Base-by-base conservation (phyloP, 2,797 vertebrate genomes). In the Alosa sapidissima region DNA sequence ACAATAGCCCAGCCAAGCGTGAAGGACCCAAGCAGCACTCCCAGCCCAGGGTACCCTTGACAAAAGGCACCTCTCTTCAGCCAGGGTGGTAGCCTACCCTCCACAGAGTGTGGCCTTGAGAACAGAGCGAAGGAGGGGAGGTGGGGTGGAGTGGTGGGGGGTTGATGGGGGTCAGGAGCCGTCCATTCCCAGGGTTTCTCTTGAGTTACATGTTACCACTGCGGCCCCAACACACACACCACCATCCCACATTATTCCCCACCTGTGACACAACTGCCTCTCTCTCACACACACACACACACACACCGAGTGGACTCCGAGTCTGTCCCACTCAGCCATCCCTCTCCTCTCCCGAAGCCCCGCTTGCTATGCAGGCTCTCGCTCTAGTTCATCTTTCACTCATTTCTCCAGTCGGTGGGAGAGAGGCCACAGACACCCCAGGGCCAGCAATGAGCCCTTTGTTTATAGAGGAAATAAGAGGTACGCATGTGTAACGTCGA, bases 401-500 rank as follows among this genome's bases (percentile, higher is more conserved):
- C 84, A 83, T 91, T 91, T 91, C 89, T 92, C 86, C 89, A 87
- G 89, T 91, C 86, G 89, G 91, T 88, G 85, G 87, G 87, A 92
- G 86, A 90, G 87, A 91, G 91, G 89, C 91, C 90, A 91, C 91
- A 91, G 92, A 92, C 88, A 89, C 90, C 89, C 92, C 88, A 90
- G 89, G 81, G 88, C 84, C 85, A 91, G 92, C 92, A 93, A 92
- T 91, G 92, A 91, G 90, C 87, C 88, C 90, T 92, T 91, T 94
- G 92, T 94, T 94, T 93, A 92, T 86, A 90, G 89, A 92, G 90
- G 91, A 93, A 92, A 93, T 86, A 88, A 89, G 89, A 90, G 91
- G 90, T 90, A 90, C 89, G 89, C 89, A 91, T 91, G 86, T 90
- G 89, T 90, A 91, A 94, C 81, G 88, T 90, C 81, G 89, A 92